Percentiles rank a stretch among this genome's conserved stretches.
phyloP scores from a whole-genome alignment of 2,113 vertebrate genomes.

The Psittacus erithacus region DNA sequence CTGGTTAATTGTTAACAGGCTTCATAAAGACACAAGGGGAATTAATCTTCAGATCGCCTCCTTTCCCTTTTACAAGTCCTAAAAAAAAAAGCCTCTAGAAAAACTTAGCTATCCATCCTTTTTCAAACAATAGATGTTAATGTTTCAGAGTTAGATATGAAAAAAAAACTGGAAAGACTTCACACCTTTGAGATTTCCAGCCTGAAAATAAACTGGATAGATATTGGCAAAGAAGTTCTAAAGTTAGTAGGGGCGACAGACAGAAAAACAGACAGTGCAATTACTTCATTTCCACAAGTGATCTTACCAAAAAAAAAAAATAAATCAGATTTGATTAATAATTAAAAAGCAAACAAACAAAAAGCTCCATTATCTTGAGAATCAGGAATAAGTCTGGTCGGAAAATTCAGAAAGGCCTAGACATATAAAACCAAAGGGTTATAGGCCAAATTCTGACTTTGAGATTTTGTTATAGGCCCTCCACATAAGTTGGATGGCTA shows the following conservation, averaged over 20 bases:
- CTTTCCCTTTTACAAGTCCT: not conserved
- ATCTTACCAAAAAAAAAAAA: not conserved
- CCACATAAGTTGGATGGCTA: not conserved
- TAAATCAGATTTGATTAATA: conserved; percentile 26
- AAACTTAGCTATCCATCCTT: not conserved
- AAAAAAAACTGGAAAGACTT: not conserved
- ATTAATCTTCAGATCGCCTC: conserved; percentile 31
- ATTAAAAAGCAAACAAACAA: not conserved
- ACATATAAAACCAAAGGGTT: not conserved
- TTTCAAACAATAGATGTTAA: not conserved
- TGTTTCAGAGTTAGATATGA: not conserved
- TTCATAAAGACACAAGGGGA: not conserved
- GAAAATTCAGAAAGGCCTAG: not conserved
- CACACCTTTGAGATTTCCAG: conserved; percentile 28
- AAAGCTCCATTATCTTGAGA: not conserved
- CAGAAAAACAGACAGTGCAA: conserved; percentile 43
- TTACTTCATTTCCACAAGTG: not conserved
- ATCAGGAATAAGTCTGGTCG: not conserved
- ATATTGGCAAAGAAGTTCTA: conserved; percentile 40
- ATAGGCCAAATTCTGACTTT: not conserved
- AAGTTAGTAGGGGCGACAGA: conserved; percentile 53
- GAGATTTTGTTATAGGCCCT: not conserved
- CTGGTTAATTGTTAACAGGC: conserved; percentile 34
- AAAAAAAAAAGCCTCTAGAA: not conserved
- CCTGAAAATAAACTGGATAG: conserved; percentile 21